Conservation (phyloP, 2,888 invertebrate species). For the Stenotaenia linearis region DNA sequence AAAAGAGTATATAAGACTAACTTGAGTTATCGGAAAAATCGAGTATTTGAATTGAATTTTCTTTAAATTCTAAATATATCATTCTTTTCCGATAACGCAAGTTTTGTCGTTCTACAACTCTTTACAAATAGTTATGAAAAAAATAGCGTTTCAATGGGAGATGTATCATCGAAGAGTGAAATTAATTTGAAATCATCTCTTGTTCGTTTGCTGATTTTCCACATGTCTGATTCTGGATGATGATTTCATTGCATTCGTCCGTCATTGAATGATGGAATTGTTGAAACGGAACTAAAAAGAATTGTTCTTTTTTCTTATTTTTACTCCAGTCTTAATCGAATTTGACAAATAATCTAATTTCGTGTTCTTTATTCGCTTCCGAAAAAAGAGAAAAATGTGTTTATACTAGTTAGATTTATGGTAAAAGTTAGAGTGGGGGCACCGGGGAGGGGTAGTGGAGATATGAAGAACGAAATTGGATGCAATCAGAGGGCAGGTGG, state of each 20-base stretch:
- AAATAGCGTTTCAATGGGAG: no score
- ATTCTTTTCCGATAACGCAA: no score
- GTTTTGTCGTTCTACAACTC: no score
- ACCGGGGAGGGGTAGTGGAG: background rate
- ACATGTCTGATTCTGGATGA: background rate
- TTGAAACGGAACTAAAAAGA: background rate
- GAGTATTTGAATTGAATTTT: no score
- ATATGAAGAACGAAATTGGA: background rate
- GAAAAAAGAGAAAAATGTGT: background rate
- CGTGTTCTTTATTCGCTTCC: background rate
- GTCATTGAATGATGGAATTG: background rate
- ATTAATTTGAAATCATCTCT: background rate
- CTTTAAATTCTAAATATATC: no score
- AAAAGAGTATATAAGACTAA: no score
- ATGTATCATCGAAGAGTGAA: no score
- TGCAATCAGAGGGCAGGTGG: background rate
- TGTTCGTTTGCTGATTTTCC: constrained; percentile 4
- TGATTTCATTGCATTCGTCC: background rate
- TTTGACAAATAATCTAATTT: background rate
- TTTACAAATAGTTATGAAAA: no score
- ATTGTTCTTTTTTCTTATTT: background rate
- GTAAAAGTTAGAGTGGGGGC: no score
- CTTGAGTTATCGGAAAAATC: no score
- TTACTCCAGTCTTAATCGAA: background rate
- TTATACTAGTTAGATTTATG: background rate